Conservation (phyloP, 2,113 vertebrate species). For the Blennius ocellaris region DNA sequence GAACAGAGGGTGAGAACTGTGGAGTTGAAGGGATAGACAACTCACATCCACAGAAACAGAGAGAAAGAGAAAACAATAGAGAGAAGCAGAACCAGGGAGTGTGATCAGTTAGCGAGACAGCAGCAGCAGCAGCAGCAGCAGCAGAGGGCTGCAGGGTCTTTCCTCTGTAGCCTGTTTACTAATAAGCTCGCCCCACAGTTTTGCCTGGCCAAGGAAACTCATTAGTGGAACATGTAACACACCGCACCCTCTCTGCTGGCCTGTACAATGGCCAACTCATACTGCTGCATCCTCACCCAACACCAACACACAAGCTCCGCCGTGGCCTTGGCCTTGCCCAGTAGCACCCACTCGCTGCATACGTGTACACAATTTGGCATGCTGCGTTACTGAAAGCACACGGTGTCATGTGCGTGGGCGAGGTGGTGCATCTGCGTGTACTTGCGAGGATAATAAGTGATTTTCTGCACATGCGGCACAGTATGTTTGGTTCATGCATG, state of each 20-base stretch:
- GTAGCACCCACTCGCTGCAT: constrained; percentile 67
- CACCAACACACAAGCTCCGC: constrained; percentile 59
- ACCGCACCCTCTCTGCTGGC: constrained; percentile 60
- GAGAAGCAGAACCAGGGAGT: constrained; percentile 16
- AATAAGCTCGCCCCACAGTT: constrained; percentile 64
- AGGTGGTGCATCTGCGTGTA: constrained; percentile 56
- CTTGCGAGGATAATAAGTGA: constrained; percentile 52
- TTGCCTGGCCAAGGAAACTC: constrained; percentile 69
- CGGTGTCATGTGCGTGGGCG: constrained; percentile 71
- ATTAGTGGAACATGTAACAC: constrained; percentile 73
- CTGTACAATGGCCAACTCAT: constrained; percentile 56
- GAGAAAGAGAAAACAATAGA: constrained; percentile 11
- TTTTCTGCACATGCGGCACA: constrained; percentile 51
- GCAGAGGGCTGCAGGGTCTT: constrained; percentile 49
- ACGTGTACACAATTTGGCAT: constrained; percentile 51
- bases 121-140: constrained; percentile 19
- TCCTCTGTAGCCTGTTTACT: constrained; percentile 67
- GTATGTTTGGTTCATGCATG: constrained; percentile 49
- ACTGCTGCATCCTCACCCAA: constrained; percentile 62
- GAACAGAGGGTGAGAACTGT: constrained; percentile 12
- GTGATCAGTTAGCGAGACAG: constrained; percentile 35
- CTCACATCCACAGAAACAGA: not conserved
- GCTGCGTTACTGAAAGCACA: constrained; percentile 30
- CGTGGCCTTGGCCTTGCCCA: constrained; percentile 60
- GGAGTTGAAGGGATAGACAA: constrained; percentile 5